Evolutionary conservation across 2,113 vertebrate genomes (phyloP), one percentile per base, ranked within the genome.

Genomic region (Chroicocephalus ridibundus): DNA sequence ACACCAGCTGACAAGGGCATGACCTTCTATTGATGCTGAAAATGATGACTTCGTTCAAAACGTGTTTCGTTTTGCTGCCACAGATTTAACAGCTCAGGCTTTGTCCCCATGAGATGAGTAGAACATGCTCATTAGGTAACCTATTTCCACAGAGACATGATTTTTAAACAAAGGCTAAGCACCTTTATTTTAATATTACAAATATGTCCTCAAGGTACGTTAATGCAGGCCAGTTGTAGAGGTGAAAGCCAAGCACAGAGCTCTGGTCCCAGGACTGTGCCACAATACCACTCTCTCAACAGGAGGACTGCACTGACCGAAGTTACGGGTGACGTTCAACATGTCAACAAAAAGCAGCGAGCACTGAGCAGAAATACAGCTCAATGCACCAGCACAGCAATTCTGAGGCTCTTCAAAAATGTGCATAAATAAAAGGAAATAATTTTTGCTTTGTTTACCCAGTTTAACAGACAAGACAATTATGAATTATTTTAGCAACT

Each of bases 401-500:
- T 69, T 82, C 69, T 38, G 17, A 52, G 31, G 31, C 61, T 86
- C 36, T 84, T 84, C 31, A 82, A 57, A 83, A 82, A 68, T 18
- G 18, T 44, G 24, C 55, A 86, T n/a, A 75, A 94, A 74, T 54
- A 64, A 78, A 86, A 88, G 65, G 69, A 88, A 96, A 68, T 66
- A 0, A 86, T 86, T 95, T 93, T 94, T 2, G 0, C 22, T 92
- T 65, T 92, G 47, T 86, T 92, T 72, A 94, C 25, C 36, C 77
- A 96, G 36, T 38, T 76, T 57, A 76, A 54, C 44, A 57, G 24
- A 51, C 64, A 75, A 60, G 57, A 82, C 31, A 78, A 95, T 93
- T 78, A 83, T 26, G 31, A 94, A 95, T 83, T 96, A 95, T 90
- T 96, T 92, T 78, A 86, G 72, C 51, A 90, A 68, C 24, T 90